Conservation (phyloP, 2,113 vertebrate genomes). For the Leuciscus idus region DNA sequence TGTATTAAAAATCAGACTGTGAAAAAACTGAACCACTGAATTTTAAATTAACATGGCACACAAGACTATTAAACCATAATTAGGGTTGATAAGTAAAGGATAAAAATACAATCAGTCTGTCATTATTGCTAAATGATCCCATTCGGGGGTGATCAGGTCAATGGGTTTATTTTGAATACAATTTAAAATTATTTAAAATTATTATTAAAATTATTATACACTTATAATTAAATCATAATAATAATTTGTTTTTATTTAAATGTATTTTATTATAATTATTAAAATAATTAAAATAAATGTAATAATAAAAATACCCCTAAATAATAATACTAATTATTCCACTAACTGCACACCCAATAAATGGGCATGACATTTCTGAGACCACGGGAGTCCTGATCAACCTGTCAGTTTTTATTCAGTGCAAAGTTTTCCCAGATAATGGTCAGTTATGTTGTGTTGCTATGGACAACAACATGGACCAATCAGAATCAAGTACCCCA, state of each 20-base stretch:
- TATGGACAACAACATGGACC: neutral
- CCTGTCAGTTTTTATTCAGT: neutral
- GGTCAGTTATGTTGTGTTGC: neutral
- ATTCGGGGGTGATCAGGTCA: neutral
- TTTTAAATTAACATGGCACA: constrained; percentile 13
- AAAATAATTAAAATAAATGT: neutral
- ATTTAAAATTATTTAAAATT: too few relatives aligned
- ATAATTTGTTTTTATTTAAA: neutral
- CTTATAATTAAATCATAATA: too few relatives aligned
- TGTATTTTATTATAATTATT: neutral
- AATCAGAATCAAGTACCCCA: neutral
- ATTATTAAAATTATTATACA: too few relatives aligned
- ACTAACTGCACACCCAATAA: neutral
- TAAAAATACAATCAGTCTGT: neutral
- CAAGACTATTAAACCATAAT: neutral
- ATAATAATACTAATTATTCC: neutral
- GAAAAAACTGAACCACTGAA: neutral
- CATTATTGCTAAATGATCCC: neutral
- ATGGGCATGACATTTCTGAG: neutral
- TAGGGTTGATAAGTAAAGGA: neutral
- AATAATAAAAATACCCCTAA: neutral
- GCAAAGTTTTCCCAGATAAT: neutral
- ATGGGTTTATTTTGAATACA: neutral
- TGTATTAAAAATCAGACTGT: neutral
- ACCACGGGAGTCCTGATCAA: neutral